A percentile compares a stretch with the other conserved stretches of the same genome.
phyloP scores from a whole-genome alignment of 92 coral and sea anemone species.

The Zoanthus sociatus region DNA sequence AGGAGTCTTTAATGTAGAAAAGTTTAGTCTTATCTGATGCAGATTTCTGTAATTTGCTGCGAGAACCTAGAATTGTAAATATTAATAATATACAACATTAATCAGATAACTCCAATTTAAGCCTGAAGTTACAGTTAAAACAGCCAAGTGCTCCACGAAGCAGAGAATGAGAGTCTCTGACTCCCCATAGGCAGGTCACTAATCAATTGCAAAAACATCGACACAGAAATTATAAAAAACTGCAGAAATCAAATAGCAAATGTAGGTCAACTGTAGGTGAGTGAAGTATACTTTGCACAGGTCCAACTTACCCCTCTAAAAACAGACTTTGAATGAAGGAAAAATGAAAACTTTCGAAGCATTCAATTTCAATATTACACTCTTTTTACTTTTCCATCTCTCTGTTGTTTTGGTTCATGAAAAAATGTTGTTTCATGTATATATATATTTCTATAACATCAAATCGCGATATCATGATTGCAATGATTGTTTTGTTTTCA shows the following conservation, averaged over 20 bases:
- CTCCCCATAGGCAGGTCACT: too few species aligned
- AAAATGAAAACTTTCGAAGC: constrained; percentile 9
- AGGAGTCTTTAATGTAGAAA: not conserved
- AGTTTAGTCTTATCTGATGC: not conserved
- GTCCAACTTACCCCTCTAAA: constrained; percentile 22
- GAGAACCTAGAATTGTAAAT: not conserved
- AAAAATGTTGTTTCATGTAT: not conserved
- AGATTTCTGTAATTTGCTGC: constrained; percentile 9
- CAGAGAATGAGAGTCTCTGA: too few species aligned
- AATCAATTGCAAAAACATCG: too few species aligned
- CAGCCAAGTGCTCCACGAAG: not conserved
- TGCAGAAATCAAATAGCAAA: too few species aligned
- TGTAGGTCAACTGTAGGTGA: not conserved
- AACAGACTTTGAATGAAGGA: not conserved
- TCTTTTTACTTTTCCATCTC: not conserved
- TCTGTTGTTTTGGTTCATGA: not conserved
- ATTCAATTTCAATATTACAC: constrained; percentile 4
- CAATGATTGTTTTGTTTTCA: not conserved
- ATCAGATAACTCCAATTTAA: not conserved
- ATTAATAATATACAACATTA: not conserved
- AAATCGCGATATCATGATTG: not conserved
- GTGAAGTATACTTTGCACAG: not conserved
- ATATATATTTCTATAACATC: not conserved
- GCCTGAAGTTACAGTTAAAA: not conserved
- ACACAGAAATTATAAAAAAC: not conserved